Percentiles rank a stretch among this genome's conserved stretches.
Conservation (phyloP, 2,888 invertebrate species). For the Trachelus stipa region DNA sequence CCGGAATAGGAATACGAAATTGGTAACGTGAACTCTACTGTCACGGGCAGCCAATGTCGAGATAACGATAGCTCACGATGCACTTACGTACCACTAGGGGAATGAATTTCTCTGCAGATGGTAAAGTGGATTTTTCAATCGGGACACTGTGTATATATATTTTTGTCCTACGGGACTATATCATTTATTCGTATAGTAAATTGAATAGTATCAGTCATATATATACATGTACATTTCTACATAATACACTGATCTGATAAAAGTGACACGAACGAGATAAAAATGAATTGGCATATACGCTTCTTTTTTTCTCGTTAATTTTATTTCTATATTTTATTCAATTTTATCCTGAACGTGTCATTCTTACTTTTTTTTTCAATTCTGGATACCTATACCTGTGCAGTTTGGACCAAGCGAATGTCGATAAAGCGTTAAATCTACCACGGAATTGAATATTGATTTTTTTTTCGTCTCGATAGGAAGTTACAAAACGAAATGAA, state of each 20-base stretch:
- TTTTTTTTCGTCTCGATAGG: background rate
- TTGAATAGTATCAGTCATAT: background rate
- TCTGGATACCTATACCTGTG: background rate
- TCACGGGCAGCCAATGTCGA: background rate
- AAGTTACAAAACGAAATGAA: background rate
- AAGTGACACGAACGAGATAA: background rate
- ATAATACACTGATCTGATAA: background rate
- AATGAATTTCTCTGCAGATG: background rate
- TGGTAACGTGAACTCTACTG: background rate
- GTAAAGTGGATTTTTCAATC: constrained; percentile 5
- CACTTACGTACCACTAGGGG: background rate
- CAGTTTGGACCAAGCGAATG: background rate
- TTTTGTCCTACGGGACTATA: background rate
- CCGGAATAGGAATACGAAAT: background rate
- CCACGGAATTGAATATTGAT: background rate
- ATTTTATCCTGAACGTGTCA: background rate
- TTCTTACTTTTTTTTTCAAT: background rate
- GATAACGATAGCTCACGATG: background rate
- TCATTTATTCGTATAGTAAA: background rate
- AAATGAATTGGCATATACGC: background rate
- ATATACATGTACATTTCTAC: too few relatives aligned
- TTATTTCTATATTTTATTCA: background rate
- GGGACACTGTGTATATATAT: background rate
- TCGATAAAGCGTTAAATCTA: background rate
- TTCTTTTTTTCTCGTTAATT: background rate